A percentile compares a stretch with the other conserved stretches of the same genome.
Conservation (phyloP, 2,888 invertebrate genomes). For the Lepetodrilus schrolli region DNA sequence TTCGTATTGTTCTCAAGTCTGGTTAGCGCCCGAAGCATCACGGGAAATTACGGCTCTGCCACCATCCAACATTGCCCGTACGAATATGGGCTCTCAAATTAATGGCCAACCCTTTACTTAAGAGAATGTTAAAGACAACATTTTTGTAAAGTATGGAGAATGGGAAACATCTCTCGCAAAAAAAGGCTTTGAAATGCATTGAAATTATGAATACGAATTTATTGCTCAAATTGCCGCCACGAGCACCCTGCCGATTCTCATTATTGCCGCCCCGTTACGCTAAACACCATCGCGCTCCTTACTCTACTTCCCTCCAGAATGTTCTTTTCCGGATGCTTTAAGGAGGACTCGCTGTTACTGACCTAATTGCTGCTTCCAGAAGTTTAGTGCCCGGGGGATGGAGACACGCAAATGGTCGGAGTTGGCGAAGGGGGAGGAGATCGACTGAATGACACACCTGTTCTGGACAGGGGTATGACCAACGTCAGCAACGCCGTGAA, state of each 20-base stretch:
- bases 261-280: constrained; percentile 11
- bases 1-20: neutral
- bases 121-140: constrained; percentile 12
- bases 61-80: neutral
- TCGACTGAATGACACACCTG: constrained; percentile 9
- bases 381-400: neutral
- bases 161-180: constrained; percentile 7
- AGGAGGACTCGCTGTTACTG: neutral
- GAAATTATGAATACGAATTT: constrained; percentile 22
- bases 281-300: constrained; percentile 25
- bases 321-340: constrained; percentile 9
- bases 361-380: neutral
- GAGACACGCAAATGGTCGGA: no score
- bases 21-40: neutral
- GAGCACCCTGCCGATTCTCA: constrained; percentile 7
- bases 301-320: constrained; percentile 10
- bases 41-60: neutral
- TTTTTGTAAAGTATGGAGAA: constrained; percentile 7
- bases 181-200: constrained; percentile 20
- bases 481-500: no score
- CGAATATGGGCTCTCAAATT: constrained; percentile 1
- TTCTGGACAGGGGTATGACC: no score
- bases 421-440: neutral
- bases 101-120: constrained; percentile 24
- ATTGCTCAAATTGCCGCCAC: constrained; percentile 22